Evolutionary conservation across 2,113 vertebrate genomes (phyloP).

Genomic region (Pelvicachromis taeniatus): DNA sequence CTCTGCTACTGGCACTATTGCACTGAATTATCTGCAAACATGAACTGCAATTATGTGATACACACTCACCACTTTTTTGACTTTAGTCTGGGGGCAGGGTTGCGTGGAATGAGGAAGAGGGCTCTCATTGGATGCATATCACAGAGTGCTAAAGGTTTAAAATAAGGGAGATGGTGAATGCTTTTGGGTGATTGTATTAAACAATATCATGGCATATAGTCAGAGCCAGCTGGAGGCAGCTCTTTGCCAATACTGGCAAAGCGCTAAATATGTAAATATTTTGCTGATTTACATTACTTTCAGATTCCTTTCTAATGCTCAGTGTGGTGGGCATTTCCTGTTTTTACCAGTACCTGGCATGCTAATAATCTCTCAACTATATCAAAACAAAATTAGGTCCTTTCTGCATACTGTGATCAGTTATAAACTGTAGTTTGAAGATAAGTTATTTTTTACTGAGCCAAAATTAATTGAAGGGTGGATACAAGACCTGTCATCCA

Average conservation of each 20-base stretch:
- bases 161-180: neutral
- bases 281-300: neutral
- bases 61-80: conserved; percentile 94
- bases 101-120: conserved; percentile 95
- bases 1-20: neutral
- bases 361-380: neutral
- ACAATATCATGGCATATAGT: neutral
- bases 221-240: neutral
- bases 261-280: no score
- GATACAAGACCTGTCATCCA: neutral
- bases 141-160: conserved; percentile 83
- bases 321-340: no score
- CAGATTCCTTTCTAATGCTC: no score
- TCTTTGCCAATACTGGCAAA: neutral
- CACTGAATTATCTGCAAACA: neutral
- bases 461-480: neutral
- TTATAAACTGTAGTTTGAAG: neutral
- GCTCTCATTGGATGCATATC: conserved; percentile 99
- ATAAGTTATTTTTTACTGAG: neutral
- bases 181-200: neutral
- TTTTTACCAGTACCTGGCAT: neutral
- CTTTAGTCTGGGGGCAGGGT: conserved; percentile 90
- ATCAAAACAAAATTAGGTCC: neutral
- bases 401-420: neutral
- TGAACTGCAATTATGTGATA: neutral